These are phyloP conservation scores for Hemibagrus wyckioides DNA, from an alignment of 2,113 vertebrate genomes.

Conservation along the genomic window DNA sequence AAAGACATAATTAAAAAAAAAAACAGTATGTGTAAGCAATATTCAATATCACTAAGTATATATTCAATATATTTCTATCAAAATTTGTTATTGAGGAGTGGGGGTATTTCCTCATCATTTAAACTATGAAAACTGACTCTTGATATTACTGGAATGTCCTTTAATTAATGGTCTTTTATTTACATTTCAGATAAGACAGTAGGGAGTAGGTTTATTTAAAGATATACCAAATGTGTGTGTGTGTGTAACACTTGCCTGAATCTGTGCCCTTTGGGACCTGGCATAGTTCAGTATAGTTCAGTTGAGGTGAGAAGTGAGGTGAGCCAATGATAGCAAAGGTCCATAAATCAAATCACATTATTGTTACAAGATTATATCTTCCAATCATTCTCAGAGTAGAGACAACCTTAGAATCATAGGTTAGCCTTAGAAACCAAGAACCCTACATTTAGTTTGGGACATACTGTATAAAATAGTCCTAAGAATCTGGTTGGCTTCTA, in stretches of 20 bases:
- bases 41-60: no score
- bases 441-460: background rate
- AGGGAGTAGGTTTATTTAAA: background rate
- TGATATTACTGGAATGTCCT: background rate
- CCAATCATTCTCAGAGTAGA: background rate
- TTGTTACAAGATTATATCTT: background rate
- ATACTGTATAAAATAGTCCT: background rate
- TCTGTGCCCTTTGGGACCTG: slow-evolving; percentile 32
- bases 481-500: no score
- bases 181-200: background rate
- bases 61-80: background rate
- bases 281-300: slow-evolving; percentile 49
- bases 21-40: no score
- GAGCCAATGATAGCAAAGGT: background rate
- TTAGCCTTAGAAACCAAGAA: background rate
- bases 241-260: slow-evolving; percentile 36
- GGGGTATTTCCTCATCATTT: background rate
- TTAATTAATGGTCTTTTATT: background rate
- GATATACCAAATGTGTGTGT: background rate
- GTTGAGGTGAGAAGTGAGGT: slow-evolving; percentile 5
- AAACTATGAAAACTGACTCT: background rate
- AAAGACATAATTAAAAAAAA: background rate
- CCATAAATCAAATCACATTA: background rate
- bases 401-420: no score
- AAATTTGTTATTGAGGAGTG: no score